phyloP scores from a whole-genome alignment of 2,888 invertebrate genomes.

The Arge pagana region DNA sequence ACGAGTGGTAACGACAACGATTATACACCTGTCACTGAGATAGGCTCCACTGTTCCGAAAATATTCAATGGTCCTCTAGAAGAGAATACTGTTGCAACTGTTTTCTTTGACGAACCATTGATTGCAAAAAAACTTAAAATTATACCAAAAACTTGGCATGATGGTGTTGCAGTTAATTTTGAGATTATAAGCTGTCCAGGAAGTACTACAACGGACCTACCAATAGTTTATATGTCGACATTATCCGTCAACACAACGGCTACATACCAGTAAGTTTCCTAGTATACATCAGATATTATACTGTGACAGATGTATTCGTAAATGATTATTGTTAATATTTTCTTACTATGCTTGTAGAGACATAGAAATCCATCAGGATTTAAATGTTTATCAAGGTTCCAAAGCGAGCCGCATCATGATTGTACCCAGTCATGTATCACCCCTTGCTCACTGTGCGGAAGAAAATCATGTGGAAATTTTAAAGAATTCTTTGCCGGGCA shows the following conservation, averaged over 20 bases:
- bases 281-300: too few relatives aligned
- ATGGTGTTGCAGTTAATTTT: slow-evolving; percentile 54
- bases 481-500: slow-evolving; percentile 57
- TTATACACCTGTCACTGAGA: slow-evolving; percentile 1
- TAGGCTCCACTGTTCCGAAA: slow-evolving; percentile 1
- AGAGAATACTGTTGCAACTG: slow-evolving; percentile 44
- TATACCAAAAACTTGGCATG: slow-evolving; percentile 54
- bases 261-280: neutral
- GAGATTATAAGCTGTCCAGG: slow-evolving; percentile 59
- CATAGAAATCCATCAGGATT: too few relatives aligned
- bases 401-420: too few relatives aligned
- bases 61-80: slow-evolving; percentile 33
- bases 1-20: slow-evolving; percentile 40
- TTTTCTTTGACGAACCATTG: slow-evolving; percentile 52
- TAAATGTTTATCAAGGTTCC: too few relatives aligned
- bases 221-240: slow-evolving; percentile 1
- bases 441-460: slow-evolving; percentile 58
- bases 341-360: too few relatives aligned
- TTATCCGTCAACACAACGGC: neutral
- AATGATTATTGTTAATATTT: too few relatives aligned
- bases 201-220: slow-evolving; percentile 29
- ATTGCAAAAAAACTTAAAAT: slow-evolving; percentile 57
- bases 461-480: slow-evolving; percentile 55
- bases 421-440: slow-evolving; percentile 50
- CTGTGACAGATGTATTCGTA: too few relatives aligned